These are phyloP conservation scores for Thaumetopoea pityocampa DNA, from an alignment of 1,140 invertebrate genomes.

Conservation along the genomic window DNA sequence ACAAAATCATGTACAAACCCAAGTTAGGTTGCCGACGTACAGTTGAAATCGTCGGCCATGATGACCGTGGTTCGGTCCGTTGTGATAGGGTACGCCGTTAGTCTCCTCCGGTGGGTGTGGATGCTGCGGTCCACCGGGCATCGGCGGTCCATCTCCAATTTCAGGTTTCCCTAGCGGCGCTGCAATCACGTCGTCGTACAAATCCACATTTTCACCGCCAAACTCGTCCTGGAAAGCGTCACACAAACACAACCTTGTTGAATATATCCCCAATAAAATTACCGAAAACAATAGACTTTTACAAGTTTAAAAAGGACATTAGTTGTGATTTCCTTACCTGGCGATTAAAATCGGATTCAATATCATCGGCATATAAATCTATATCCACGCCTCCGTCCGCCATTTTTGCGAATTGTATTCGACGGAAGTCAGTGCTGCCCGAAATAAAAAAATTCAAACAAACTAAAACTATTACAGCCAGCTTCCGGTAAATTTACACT, in stretches of 20 bases:
- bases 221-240: slow-evolving; percentile 84
- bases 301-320: neutral
- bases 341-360: slow-evolving; percentile 93
- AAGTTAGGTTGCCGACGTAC: slow-evolving; percentile 96
- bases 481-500: no score
- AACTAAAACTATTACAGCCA: no score
- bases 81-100: slow-evolving; percentile 83
- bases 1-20: slow-evolving; percentile 79
- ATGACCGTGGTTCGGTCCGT: slow-evolving; percentile 79
- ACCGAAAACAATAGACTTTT: no score
- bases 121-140: slow-evolving; percentile 57
- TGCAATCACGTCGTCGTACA: slow-evolving; percentile 97
- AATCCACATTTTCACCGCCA: slow-evolving; percentile 90
- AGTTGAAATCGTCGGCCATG: slow-evolving; percentile 88
- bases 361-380: slow-evolving; percentile 97
- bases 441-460: neutral
- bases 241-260: no score
- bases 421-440: slow-evolving; percentile 1
- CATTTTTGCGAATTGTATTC: slow-evolving; percentile 82
- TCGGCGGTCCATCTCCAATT: slow-evolving; percentile 74
- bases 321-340: slow-evolving; percentile 46
- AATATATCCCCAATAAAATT: no score
- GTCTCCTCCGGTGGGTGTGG: slow-evolving; percentile 78
- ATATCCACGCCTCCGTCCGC: slow-evolving; percentile 96
- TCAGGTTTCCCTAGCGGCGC: slow-evolving; percentile 79